phyloP scores from a whole-genome alignment of 2,797 vertebrate genomes.

The Argya squamiceps region DNA sequence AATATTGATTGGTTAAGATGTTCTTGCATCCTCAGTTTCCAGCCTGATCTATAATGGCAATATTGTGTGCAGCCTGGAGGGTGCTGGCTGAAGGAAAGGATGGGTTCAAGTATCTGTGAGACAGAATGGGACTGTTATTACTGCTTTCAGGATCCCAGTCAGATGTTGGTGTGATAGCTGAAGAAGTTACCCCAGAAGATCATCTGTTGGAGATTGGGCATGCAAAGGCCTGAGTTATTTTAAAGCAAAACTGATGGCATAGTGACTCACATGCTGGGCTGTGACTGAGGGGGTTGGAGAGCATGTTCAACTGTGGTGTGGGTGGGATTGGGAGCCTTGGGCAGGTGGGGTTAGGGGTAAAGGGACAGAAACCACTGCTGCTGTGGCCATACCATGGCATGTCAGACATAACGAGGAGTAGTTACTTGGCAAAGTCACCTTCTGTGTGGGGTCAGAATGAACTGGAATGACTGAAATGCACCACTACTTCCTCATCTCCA shows the following conservation, averaged over 20 bases:
- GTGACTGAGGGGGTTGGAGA: neutral
- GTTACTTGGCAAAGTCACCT: neutral
- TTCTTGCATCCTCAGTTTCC: neutral
- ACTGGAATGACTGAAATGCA: neutral
- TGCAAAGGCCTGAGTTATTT: neutral
- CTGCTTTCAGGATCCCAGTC: neutral
- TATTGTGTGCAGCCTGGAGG: neutral
- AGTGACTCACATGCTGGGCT: neutral
- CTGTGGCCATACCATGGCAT: neutral
- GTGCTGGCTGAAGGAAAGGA: neutral
- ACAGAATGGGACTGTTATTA: neutral
- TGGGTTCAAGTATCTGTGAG: neutral
- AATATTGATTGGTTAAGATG: neutral
- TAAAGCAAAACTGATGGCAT: neutral
- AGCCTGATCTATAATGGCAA: neutral
- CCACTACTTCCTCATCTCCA: neutral
- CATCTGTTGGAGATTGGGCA: neutral
- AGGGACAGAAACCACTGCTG: neutral
- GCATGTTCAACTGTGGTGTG: rapidly evolving
- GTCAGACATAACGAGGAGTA: rapidly evolving
- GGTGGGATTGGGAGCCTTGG: neutral
- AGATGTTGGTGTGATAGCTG: neutral
- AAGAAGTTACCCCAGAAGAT: neutral
- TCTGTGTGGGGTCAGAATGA: rapidly evolving
- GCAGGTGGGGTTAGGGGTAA: neutral